Evolutionary conservation across 2,113 vertebrate genomes (phyloP), one percentile per base, ranked within the genome.

Genomic region (Charina bottae): DNA sequence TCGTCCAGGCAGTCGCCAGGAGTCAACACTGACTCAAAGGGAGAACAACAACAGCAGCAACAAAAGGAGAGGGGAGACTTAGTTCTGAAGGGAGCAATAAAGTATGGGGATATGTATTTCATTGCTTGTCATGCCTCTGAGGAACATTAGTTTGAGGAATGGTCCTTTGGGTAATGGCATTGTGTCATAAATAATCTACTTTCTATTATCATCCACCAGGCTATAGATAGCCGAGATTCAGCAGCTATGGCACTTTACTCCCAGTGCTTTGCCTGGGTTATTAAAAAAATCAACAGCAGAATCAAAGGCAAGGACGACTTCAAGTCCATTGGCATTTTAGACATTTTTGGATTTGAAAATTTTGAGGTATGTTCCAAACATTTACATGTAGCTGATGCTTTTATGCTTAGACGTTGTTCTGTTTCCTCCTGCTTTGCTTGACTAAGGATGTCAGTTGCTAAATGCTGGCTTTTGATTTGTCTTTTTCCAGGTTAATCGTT

Each of bases 331-430:
- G 98, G 99, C 94, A 99, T 99, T 97, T 97, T 99, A 33, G 99
- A 99, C 96, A 99, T 99, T 96, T 99, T 99, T 91, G 99, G 99
- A 33, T 99, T 99, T 93, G 99, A 99, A 97, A 99, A 99, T 95
- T 99, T 99, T 53, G 98, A 99, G 98, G 99, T 99, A 95, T 0
- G 93, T 93, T 90, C 91, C 23, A 33, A 19, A 92, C 9, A 4
- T 13, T 64, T 84, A 8, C 11, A 60, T 9, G 13, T 49, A 6
- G 13, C 64, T 23, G 17, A 23, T 60, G 9, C 42, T 87, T 54
- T 58, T 13, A 24, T 90, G 19, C 12, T 4, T 17, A 49, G 85
- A 6, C 59, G 0, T 53, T 86, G 1, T 23, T 59, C 9, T 8
- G 49, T 23, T 55, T 68, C 2, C 6, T 88, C 37, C 21, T 72